A percentile compares a stretch with the other conserved stretches of the same genome.
These are phyloP conservation scores for Cephalopholis sonnerati DNA, from an alignment of 2,113 vertebrate species.

Conservation along the genomic window DNA sequence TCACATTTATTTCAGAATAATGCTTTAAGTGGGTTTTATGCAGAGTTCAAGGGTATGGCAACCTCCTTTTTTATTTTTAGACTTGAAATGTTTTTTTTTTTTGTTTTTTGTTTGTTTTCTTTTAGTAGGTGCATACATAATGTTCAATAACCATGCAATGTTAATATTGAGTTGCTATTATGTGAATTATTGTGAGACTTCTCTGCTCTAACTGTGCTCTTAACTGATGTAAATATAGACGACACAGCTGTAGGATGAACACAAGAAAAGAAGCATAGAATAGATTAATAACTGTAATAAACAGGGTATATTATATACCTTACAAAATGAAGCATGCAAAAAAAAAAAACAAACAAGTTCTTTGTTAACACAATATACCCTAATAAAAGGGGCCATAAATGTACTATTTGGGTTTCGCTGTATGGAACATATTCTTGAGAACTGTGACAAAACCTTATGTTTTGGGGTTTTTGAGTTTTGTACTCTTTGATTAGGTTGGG, in stretches of 20 bases:
- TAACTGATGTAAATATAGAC: background rate
- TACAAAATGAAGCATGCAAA: too few relatives aligned
- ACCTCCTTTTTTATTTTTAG: background rate
- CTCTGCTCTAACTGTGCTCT: background rate
- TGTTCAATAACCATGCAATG: background rate
- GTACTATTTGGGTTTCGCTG: too few relatives aligned
- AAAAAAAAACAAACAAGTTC: too few relatives aligned
- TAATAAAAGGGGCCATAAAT: too few relatives aligned
- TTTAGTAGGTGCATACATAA: background rate
- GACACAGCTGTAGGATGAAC: background rate
- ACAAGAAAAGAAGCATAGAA: background rate
- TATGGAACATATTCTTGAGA: too few relatives aligned
- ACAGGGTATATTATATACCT: too few relatives aligned
- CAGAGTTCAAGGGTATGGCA: background rate
- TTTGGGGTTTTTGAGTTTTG: too few relatives aligned
- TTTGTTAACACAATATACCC: too few relatives aligned
- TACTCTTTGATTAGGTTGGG: too few relatives aligned
- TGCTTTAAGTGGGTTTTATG: background rate
- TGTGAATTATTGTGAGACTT: background rate
- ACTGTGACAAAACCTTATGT: too few relatives aligned
- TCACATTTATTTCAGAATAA: background rate
- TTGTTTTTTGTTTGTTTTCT: background rate
- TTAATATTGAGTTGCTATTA: background rate
- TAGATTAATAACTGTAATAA: background rate
- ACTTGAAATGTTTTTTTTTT: background rate